Base-by-base conservation (phyloP, 1,140 invertebrate species). In the Heliothis virescens region DNA sequence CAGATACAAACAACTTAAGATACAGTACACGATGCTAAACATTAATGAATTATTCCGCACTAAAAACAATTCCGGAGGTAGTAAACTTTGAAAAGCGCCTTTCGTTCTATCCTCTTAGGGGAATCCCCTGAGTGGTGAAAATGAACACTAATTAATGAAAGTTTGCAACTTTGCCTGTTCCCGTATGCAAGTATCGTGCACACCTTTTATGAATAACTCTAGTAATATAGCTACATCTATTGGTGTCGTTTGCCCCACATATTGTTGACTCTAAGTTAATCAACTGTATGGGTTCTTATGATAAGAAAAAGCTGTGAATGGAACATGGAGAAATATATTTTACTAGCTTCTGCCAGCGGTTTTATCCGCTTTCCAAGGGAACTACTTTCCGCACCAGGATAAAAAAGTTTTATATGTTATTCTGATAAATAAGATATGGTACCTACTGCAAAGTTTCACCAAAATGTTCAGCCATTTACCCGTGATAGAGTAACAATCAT, bases 81-180 rank as follows among this genome's bases (percentile, higher is more conserved):
- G 26, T 53, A 53, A 26, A 53, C 67, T 71, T 29, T 21, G 0
- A 2, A 71, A 29, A 71, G 21, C 26, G 48, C 48, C 48, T 53
- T 21, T n/a, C 52, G 48, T 29, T 71, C 48, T 15, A 18, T 26
- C 1, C 48, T 53, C 67, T 67, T 21, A 48, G 29, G 48, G 67
- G 48, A 69, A 53, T 53, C 21, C 67, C 53, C 62, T 1, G 67
- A 71, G 29, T 48, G 16, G 48, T 15, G 48, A 48, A 71, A 71
- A 53, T 71, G 67, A 53, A 71, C 63, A 18, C 48, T 71, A 71
- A 71, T 71, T 50, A 71, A 71, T 71, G 18, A 29, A 71, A 71
- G 18, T 71, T 71, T 53, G 13, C 26, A 69, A 69, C 18, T 71
- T 50, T 53, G 1, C 48, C 67, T 71, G 5, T 3, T 71, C 29